phyloP scores from a whole-genome alignment of 2,888 invertebrate species.

The Erebia aethiops region DNA sequence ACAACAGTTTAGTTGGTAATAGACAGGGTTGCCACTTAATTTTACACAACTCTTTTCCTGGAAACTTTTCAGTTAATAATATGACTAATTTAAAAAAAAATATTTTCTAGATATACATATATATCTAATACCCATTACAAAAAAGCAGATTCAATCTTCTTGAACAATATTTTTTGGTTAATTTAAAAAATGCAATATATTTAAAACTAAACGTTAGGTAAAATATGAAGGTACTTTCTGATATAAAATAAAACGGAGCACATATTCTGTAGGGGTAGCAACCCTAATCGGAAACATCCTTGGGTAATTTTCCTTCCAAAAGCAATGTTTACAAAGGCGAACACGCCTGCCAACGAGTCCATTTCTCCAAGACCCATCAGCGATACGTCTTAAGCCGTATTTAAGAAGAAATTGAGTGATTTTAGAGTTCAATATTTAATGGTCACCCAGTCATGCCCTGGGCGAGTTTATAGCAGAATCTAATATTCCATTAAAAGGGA shows the following conservation, averaged over 20 bases:
- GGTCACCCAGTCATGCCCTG: constrained; percentile 54
- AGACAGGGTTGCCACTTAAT: not conserved
- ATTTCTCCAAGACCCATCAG: constrained; percentile 49
- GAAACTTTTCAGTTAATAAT: not conserved
- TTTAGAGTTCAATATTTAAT: constrained; percentile 63
- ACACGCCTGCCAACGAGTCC: constrained; percentile 53
- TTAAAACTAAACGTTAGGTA: too few relatives aligned
- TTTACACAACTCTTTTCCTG: not conserved
- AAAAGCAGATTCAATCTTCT: not conserved
- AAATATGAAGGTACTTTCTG: too few relatives aligned
- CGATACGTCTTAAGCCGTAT: constrained; percentile 29
- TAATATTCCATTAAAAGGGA: constrained; percentile 74
- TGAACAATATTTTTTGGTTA: too few relatives aligned
- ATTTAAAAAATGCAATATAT: too few relatives aligned
- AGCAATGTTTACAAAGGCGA: constrained; percentile 58
- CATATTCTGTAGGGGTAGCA: not conserved
- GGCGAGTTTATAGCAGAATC: constrained; percentile 66
- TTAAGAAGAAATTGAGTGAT: constrained; percentile 37
- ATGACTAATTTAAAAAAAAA: too few relatives aligned
- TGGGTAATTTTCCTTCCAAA: constrained; percentile 59
- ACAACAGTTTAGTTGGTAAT: constrained; percentile 49
- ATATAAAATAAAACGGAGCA: too few relatives aligned
- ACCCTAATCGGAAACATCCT: constrained; percentile 57
- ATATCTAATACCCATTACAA: not conserved
- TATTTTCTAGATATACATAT: too few relatives aligned